These are phyloP conservation scores for Petrocephalus sullivani DNA, from an alignment of 2,797 vertebrate species.

Conservation along the genomic window DNA sequence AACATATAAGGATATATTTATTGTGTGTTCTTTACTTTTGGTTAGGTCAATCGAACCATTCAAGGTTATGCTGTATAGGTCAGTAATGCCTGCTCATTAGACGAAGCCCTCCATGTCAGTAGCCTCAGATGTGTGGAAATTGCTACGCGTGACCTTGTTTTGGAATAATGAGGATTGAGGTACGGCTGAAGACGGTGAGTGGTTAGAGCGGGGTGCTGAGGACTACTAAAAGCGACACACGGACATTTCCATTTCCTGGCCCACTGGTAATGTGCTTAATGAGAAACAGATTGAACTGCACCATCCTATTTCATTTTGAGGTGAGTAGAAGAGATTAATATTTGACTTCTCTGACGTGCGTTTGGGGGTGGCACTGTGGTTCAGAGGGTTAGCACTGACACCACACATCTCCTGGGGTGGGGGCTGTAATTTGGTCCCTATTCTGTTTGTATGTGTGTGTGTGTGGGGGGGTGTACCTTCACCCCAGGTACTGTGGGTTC, in stretches of 20 bases:
- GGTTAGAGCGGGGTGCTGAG: neutral
- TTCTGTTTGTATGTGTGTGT: neutral
- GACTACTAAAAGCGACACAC: constrained; percentile 8
- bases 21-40: neutral
- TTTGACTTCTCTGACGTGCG: neutral
- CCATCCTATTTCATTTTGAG: neutral
- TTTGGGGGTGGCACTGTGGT: neutral
- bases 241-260: neutral
- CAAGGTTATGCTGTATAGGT: neutral
- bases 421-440: neutral
- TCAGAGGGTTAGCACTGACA: neutral
- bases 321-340: neutral
- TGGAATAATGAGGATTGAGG: neutral
- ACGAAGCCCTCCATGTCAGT: neutral
- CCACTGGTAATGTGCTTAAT: constrained; percentile 8
- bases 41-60: neutral
- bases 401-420: neutral
- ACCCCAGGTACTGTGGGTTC: neutral
- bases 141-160: neutral
- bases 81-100: neutral
- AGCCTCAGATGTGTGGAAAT: neutral
- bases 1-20: neutral
- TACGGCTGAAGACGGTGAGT: constrained; percentile 2
- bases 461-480: neutral
- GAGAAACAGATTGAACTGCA: constrained; percentile 15